A percentile compares a stretch with the other conserved stretches of the same genome.
Evolutionary conservation across 2,888 invertebrate genomes (phyloP).

Genomic region (Congeria kusceri): DNA sequence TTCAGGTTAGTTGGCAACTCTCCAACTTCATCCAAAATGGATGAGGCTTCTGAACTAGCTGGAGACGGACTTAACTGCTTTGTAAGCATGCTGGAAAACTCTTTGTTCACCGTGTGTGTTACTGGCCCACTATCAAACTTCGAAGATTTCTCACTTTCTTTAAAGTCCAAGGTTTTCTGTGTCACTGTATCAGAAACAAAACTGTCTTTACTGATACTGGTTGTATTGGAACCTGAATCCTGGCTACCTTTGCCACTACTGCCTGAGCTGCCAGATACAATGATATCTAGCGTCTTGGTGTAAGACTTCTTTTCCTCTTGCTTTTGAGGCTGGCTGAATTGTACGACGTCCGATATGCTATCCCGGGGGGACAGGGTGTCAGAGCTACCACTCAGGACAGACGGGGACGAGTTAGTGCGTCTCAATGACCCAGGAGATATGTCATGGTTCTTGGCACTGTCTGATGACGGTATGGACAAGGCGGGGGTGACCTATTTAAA

Average conservation of each 20-base stretch:
- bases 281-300: constrained; percentile 14
- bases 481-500: constrained; percentile 57
- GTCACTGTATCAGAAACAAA: background rate
- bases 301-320: constrained; percentile 23
- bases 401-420: constrained; percentile 76
- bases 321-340: constrained; percentile 46
- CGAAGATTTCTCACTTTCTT: constrained; percentile 12
- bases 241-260: background rate
- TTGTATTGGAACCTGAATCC: background rate
- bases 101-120: constrained; percentile 9
- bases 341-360: constrained; percentile 63
- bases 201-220: constrained; percentile 1
- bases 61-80: constrained; percentile 64
- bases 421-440: constrained; percentile 39
- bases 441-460: constrained; percentile 57
- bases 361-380: constrained; percentile 66
- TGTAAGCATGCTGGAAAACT: constrained; percentile 53
- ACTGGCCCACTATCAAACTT: constrained; percentile 8
- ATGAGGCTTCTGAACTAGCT: constrained; percentile 69
- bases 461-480: constrained; percentile 46
- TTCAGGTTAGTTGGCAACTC: constrained; percentile 64
- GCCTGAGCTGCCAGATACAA: background rate
- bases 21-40: constrained; percentile 72
- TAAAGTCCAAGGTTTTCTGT: constrained; percentile 12
- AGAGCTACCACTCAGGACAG: constrained; percentile 69